Percentiles rank a stretch among this genome's conserved stretches.
Evolutionary conservation across 2,888 invertebrate genomes (phyloP).

Genomic region (Blera fallax): DNA sequence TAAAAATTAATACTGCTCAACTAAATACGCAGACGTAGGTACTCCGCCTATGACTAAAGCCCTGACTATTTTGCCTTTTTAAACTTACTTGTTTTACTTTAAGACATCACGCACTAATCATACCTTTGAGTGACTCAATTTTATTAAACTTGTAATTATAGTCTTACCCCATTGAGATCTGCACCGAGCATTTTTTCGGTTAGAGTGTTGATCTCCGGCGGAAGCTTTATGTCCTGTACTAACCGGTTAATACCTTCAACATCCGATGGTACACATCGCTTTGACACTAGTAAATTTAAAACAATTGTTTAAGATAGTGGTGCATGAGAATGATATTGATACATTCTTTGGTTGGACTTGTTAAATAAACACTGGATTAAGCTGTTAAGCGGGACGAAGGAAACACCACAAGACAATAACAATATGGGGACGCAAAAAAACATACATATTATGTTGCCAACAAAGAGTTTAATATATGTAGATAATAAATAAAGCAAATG

Average conservation of each 20-base stretch:
- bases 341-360: neutral
- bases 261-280: constrained; percentile 75
- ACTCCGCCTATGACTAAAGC: no score
- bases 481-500: neutral
- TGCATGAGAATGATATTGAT: neutral
- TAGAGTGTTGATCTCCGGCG: constrained; percentile 49
- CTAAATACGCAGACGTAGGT: no score
- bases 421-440: constrained; percentile 13
- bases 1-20: no score
- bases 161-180: constrained; percentile 76
- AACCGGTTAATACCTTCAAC: constrained; percentile 60
- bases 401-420: constrained; percentile 46
- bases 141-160: neutral
- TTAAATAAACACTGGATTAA: constrained; percentile 7
- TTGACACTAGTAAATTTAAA: constrained; percentile 74
- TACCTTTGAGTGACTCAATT: no score
- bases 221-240: constrained; percentile 51
- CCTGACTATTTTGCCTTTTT: no score
- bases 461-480: neutral
- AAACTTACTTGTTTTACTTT: no score
- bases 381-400: constrained; percentile 47
- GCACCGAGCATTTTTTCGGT: constrained; percentile 64
- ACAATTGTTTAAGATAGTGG: constrained; percentile 15
- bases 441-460: neutral
- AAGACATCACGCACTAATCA: no score